Evolutionary conservation across 2,797 vertebrate genomes (phyloP), one percentile per base, ranked within the genome.

Genomic region (Luscinia megarhynchos): DNA sequence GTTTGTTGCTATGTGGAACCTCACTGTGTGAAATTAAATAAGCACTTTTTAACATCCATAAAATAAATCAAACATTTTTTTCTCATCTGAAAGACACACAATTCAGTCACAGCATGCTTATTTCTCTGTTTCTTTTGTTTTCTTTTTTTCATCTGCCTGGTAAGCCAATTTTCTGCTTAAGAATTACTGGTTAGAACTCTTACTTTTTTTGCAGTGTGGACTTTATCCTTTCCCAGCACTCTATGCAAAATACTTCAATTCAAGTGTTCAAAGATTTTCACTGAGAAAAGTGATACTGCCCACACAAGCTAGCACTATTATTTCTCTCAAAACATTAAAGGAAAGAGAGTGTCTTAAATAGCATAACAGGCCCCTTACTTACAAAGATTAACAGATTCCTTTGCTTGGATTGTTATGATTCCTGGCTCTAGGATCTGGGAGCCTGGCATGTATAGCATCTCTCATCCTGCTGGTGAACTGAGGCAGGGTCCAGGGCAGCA

Each of bases 161-260:
- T 99, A 99, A 99, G 98, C 98, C 99, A 98, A 99, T 99, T 99
- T 99, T 99, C 98, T 99, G 98, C 98, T 98, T 98, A 98, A 98
- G 98, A 98, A 98, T 96, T 97, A 96, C 97, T 98, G 97, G 98
- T 99, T 98, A 98, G 98, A 98, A 98, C 97, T 98, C 97, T 97
- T 97, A 98, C 97, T 98, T 98, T 95, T 96, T 98, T 98, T 98
- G 97, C 96, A 98, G 97, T 97, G 97, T 98, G 98, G 98, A 98
- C 98, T 98, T 98, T 98, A 98, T 98, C 97, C 98, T 97, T 98
- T 98, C 97, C 95, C 97, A 97, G 96, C 95, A 95, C 95, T 97
- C 98, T 98, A 97, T 98, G 96, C 96, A 97, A 95, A 97, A 96
- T 94, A 91, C 97, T 97, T 95, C 94, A 96, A 97, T 98, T 96